Evolutionary conservation across 2,797 vertebrate genomes (phyloP).

Genomic region (Zalophus californianus): DNA sequence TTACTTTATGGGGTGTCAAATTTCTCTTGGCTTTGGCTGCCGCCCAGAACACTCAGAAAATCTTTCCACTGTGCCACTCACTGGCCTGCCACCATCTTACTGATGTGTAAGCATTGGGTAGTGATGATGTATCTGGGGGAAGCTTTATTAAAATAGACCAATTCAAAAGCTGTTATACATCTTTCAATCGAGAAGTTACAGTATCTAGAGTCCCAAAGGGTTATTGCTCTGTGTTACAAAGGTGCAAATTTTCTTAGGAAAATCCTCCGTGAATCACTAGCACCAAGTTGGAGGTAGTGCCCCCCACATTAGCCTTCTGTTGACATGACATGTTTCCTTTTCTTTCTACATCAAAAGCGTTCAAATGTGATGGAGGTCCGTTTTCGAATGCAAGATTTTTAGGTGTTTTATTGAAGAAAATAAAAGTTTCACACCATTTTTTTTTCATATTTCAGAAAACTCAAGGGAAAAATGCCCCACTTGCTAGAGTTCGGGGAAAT

Average conservation of each 20-base stretch:
- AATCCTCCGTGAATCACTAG: neutral
- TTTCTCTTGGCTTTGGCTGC: constrained; percentile 66
- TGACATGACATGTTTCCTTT: neutral
- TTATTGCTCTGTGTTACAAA: neutral
- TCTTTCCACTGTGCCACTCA: constrained; percentile 26
- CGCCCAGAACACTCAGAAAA: constrained; percentile 32
- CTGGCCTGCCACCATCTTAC: neutral
- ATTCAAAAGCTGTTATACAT: neutral
- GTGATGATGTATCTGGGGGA: neutral
- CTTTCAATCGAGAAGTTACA: neutral
- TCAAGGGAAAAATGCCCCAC: neutral
- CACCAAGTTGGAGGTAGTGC: neutral
- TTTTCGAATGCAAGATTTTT: neutral
- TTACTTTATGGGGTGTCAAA: constrained; percentile 46
- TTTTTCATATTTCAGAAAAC: neutral
- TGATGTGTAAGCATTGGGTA: neutral
- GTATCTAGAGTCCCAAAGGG: accelerated
- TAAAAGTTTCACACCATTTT: neutral
- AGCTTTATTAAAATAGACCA: neutral
- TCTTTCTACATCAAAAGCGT: neutral
- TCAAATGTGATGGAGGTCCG: accelerated
- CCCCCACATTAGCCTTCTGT: neutral
- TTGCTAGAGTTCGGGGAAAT: neutral
- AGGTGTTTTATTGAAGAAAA: neutral
- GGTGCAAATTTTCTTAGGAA: neutral